Evolutionary conservation across 1,140 invertebrate genomes (phyloP).

Genomic region (Zaprionus ghesquierei): DNA sequence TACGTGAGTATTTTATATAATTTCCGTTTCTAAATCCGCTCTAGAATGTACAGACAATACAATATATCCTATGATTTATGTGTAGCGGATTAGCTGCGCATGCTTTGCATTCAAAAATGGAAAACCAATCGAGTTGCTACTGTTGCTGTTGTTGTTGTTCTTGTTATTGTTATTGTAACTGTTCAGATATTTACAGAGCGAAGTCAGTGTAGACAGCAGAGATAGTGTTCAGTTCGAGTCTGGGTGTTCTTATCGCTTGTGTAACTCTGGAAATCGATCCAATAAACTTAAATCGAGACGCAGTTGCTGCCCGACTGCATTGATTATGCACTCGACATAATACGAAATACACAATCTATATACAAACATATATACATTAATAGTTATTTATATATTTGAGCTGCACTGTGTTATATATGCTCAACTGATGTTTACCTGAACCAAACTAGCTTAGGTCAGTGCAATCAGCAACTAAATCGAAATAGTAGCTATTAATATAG

Average conservation of each 20-base stretch:
- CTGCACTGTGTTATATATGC: neutral
- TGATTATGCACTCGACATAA: constrained; percentile 17
- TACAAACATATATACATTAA: neutral
- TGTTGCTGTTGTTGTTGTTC: neutral
- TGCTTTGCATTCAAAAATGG: constrained; percentile 43
- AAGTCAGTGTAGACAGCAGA: neutral
- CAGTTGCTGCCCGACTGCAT: constrained; percentile 27
- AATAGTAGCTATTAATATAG: neutral
- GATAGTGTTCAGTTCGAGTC: constrained; percentile 1
- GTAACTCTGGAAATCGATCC: neutral
- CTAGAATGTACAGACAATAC: neutral
- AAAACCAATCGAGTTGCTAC: neutral
- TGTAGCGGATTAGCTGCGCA: constrained; percentile 7
- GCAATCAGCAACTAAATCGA: neutral
- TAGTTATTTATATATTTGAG: neutral
- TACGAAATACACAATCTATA: neutral
- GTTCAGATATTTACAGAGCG: neutral
- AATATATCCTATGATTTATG: neutral
- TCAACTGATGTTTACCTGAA: neutral
- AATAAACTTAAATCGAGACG: neutral
- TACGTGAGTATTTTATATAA: constrained; percentile 59
- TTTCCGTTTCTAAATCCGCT: constrained; percentile 10
- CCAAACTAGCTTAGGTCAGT: neutral
- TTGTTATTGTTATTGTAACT: neutral
- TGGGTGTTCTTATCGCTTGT: constrained; percentile 18